Evolutionary conservation across 2,797 vertebrate genomes (phyloP), one percentile per base, ranked within the genome.

Genomic region (Discoglossus pictus): DNA sequence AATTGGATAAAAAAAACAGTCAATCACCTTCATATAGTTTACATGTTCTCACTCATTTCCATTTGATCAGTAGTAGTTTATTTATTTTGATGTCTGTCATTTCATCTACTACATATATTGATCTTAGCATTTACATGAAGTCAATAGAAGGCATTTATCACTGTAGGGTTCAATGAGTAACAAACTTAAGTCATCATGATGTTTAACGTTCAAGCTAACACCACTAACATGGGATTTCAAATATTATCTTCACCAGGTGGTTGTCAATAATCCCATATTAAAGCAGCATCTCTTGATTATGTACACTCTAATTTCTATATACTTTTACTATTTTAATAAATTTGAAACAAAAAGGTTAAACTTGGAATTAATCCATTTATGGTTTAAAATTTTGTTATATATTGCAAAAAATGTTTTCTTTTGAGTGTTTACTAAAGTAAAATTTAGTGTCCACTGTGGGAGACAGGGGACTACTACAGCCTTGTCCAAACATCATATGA

Each of bases 91-190:
- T 38, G 35, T 24, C 31, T 51, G 46, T 10, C 17, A 24, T 39
- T 59, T 42, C 36, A 20, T 15, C 50, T 36, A 50, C 34, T 18
- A 44, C 13, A 23, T 38, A 16, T 23, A 65, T 65, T 44, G 39
- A 65, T 65, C 31, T 35, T 6, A 54, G 51, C 60, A 54, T 54
- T 65, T 54, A 36, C 50, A 54, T 36, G 18, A 36, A 12, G 10
- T 50, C 59, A 64, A 54, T 65, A 44, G 11, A 34, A 44, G 40
- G n/a, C 25, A 60, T 60, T 15, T 27, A 31, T 51, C 11, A 39
- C 21, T 51, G 23, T 16, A 40, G 23, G 27, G 2, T 38, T 9
- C 12, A 20, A 11, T 9, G 24, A 52, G 11, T 46, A 46, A 13
- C 24, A 44, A 13, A 9, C 42, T 44, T 44, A 46, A 42, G 15